Conservation (phyloP, 2,797 vertebrate genomes). For the Ctenopoma kingsleyae region DNA sequence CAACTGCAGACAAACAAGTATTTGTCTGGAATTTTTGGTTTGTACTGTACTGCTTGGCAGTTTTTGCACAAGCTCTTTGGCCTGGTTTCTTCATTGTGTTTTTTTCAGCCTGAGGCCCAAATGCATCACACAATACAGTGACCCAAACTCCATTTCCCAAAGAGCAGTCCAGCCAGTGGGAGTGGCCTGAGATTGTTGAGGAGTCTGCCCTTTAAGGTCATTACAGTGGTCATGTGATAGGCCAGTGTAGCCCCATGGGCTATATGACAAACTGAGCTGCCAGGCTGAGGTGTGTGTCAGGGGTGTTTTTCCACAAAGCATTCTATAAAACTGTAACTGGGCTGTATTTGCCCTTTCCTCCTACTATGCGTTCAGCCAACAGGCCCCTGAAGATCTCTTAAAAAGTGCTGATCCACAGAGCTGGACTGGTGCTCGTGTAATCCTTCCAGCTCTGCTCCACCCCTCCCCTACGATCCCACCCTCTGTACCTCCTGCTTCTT, state of each 20-base stretch:
- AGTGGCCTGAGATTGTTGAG: conserved; percentile 76
- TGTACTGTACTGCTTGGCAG: conserved; percentile 43
- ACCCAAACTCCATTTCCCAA: conserved; percentile 75
- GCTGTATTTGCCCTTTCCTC: conserved; percentile 88
- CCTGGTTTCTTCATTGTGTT: conserved; percentile 52
- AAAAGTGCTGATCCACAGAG: conserved; percentile 87
- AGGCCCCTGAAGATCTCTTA: conserved; percentile 89
- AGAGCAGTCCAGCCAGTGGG: conserved; percentile 69
- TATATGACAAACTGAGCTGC: conserved; percentile 86
- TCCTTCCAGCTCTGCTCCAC: conserved; percentile 70
- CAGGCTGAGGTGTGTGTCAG: conserved; percentile 86
- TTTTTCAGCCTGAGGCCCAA: conserved; percentile 52
- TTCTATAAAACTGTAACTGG: conserved; percentile 90
- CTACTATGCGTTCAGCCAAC: conserved; percentile 82
- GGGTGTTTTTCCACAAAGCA: conserved; percentile 90
- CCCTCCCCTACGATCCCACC: conserved; percentile 44
- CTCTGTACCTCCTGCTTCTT: conserved; percentile 54
- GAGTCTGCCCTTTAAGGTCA: conserved; percentile 85
- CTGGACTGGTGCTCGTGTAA: conserved; percentile 77
- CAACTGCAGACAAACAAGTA: conserved; percentile 24
- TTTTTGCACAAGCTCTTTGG: conserved; percentile 61
- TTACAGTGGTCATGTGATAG: conserved; percentile 81
- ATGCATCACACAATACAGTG: conserved; percentile 68
- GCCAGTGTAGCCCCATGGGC: conserved; percentile 81
- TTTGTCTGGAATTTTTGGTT: conserved; percentile 34